phyloP scores from a whole-genome alignment of 1,140 invertebrate genomes.

The Hydropsyche tenuis region DNA sequence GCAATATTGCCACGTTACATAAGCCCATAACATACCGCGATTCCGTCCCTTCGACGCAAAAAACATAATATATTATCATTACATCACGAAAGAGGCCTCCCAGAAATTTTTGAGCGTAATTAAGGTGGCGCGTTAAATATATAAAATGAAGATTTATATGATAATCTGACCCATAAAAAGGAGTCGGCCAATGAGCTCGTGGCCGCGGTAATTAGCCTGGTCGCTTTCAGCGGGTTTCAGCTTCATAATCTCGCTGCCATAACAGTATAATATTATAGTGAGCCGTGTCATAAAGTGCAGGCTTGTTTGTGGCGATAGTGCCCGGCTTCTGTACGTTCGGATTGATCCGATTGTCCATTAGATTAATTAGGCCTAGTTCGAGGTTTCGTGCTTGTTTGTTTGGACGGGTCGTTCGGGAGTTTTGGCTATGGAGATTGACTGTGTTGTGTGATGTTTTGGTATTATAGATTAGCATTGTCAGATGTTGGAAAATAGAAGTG shows the following conservation, averaged over 20 bases:
- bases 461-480: too few species aligned
- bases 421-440: too few species aligned
- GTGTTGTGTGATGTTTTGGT: too few species aligned
- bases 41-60: too few species aligned
- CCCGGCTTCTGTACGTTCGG: too few species aligned
- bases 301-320: conserved; percentile 1
- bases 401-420: too few species aligned
- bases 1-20: too few species aligned
- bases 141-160: conserved; percentile 29
- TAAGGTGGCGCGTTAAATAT: conserved; percentile 16
- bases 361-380: conserved; percentile 4
- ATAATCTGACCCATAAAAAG: conserved; percentile 17
- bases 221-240: not conserved
- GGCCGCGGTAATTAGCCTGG: not conserved
- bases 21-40: too few species aligned
- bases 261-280: not conserved
- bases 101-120: conserved; percentile 15
- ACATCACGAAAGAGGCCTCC: not conserved
- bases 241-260: too few species aligned
- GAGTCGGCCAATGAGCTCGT: conserved; percentile 8
- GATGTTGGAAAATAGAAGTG: too few species aligned
- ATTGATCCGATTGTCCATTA: conserved; percentile 7
- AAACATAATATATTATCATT: too few species aligned
- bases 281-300: not conserved
- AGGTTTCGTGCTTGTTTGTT: not conserved